Evolutionary conservation across 2,888 invertebrate species (phyloP), one percentile per base, ranked within the genome.

Genomic region (Hetaerina titia): DNA sequence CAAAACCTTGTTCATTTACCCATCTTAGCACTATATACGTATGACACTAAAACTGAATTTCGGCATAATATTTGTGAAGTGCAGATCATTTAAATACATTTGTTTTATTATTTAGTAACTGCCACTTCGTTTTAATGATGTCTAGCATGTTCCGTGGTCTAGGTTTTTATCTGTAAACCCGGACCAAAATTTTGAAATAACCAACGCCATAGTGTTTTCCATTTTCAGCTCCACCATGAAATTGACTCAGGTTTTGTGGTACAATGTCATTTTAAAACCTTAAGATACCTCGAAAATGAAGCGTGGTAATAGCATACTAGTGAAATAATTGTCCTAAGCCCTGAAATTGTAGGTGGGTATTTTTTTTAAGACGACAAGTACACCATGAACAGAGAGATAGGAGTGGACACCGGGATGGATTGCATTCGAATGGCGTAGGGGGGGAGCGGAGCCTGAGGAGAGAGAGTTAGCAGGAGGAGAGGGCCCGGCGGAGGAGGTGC

Each of bases 371-470:
- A 25, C 25, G 8, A n/a, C 25, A 15, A 22, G 31, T 81, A 81
- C 6, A 13, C 31, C 81, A 2, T 25, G 81, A 31, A 81, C 81
- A 81, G 81, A 22, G 31, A 4, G 89, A 31, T 45, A 58, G 89
- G n/a, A 56, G 89, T n/a, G 58, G n/a, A 58, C 89, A n/a, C 57
- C n/a, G 89, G 89, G 57, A 89, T 58, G 89, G 58, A 58, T 89
- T 89, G 89, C 57, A 58, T 89, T 89, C 57, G 89, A 58, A 58
- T 58, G 88, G 88, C 45, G 88, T 0, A 96, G 96, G 96, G 96
- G 96, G 96, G 96, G 96, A 96, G 95, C 95, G 95, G 96, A 95
- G 95, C 96, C 96, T 96, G 58, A 74, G 89, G 95, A 89, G 94
- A 94, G 92, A 94, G 95, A 95, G 88, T 92, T 64, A 81, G 31